These are phyloP conservation scores for Botia almorhae DNA, from an alignment of 2,797 vertebrate species.

Conservation along the genomic window DNA sequence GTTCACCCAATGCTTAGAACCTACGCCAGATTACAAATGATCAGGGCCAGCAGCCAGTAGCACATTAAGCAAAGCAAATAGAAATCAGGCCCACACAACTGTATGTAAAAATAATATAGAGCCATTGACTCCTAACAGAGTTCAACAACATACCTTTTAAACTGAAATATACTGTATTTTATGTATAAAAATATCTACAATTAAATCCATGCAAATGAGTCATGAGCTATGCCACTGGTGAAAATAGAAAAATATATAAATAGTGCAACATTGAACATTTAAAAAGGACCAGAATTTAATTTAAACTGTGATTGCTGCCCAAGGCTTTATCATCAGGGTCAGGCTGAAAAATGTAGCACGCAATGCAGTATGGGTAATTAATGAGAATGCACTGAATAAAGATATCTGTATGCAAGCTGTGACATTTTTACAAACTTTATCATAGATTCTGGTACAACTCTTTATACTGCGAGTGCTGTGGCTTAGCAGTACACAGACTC, in stretches of 20 bases:
- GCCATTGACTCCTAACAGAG: not conserved
- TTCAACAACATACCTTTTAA: not conserved
- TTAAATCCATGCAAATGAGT: no score
- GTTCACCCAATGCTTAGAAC: not conserved
- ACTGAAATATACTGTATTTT: not conserved
- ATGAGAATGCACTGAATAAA: not conserved
- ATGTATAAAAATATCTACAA: not conserved
- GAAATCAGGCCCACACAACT: not conserved
- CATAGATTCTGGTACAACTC: not conserved
- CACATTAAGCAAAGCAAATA: not conserved
- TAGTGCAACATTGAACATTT: not conserved
- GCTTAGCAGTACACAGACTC: no score
- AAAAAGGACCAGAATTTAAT: not conserved
- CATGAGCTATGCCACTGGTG: no score
- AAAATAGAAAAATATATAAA: not conserved
- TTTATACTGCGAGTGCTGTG: not conserved
- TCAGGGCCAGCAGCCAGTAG: slow-evolving; percentile 1
- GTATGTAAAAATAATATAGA: not conserved
- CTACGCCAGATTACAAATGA: not conserved
- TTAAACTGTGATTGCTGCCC: not conserved
- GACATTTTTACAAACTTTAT: not conserved
- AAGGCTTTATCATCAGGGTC: not conserved
- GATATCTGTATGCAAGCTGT: not conserved
- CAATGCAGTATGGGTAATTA: not conserved
- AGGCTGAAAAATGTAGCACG: not conserved